Percentiles rank a stretch among this genome's conserved stretches.
Evolutionary conservation across 2,888 invertebrate species (phyloP).

Genomic region (Oligia fasciuncula): DNA sequence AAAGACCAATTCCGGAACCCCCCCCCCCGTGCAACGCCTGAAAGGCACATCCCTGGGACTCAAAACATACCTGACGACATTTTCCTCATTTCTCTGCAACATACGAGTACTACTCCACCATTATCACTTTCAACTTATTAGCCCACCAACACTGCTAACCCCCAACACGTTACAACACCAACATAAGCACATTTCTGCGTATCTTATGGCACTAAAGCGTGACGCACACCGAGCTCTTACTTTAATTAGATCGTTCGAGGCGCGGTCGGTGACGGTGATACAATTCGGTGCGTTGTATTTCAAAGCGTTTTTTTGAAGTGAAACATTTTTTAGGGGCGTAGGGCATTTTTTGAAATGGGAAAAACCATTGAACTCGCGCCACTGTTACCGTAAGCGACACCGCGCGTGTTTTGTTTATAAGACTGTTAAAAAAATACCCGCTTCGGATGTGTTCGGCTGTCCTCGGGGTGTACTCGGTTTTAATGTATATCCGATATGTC

Average conservation of each 20-base stretch:
- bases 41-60: background rate
- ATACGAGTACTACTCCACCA: background rate
- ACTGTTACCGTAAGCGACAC: too few relatives aligned
- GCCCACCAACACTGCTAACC: background rate
- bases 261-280: constrained; percentile 47
- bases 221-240: constrained; percentile 71
- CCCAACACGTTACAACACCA: constrained; percentile 11
- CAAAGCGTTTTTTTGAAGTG: background rate
- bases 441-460: too few relatives aligned
- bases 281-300: constrained; percentile 24
- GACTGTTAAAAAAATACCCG: too few relatives aligned
- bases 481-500: too few relatives aligned
- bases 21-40: too few relatives aligned
- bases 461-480: too few relatives aligned
- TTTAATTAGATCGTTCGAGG: constrained; percentile 71
- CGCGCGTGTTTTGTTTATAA: too few relatives aligned
- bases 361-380: too few relatives aligned
- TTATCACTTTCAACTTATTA: background rate
- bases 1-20: too few relatives aligned
- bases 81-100: background rate
- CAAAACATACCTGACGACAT: background rate
- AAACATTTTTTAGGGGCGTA: too few relatives aligned
- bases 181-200: constrained; percentile 22
- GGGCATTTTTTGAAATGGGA: too few relatives aligned
- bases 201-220: constrained; percentile 62